Evolutionary conservation across 2,797 vertebrate genomes (phyloP), one percentile per base, ranked within the genome.

Genomic region (Pantherophis alleghaniensis): DNA sequence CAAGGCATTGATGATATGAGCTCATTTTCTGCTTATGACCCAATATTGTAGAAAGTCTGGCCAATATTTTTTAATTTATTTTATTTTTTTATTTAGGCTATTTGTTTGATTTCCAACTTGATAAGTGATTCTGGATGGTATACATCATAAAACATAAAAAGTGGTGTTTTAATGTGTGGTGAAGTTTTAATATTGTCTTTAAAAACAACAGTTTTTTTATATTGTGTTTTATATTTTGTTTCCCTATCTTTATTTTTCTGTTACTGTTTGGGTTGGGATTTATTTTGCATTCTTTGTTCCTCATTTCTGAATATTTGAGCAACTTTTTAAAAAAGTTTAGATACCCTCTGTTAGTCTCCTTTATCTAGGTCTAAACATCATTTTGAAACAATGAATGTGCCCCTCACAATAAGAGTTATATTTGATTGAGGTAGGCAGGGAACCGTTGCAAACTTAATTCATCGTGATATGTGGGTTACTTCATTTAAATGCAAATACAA

Each of bases 401-500:
- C 94, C 51, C 1, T 86, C 28, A 37, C 86, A 47, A 91, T 87
- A 20, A 91, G 63, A 56, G n/a, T 91, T 95, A 92, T 87, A 59
- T 32, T n/a, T 59, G 69, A 24, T 47, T 86, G 59, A 66, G 60
- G 61, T 88, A 95, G 60, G 61, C 87, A 95, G 42, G 56, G 60
- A 86, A 93, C 92, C 90, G 47, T 24, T 96, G 55, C 60, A 88
- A 61, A 92, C 91, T 91, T 74, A 93, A 94, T 91, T 87, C 87
- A 92, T 74, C 57, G 91, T 93, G 92, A 87, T 83, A 63, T 92
- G 93, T 95, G 18, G 28, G 14, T 32, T 94, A 47, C 92, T 51
- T 60, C 87, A 59, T 90, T 95, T 92, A 86, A 63, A 88, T 60
- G 93, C 89, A 91, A 95, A 89, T 83, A 95, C 59, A 95, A 93